Conservation (phyloP, 1,140 invertebrate genomes). For the Ephestia elutella region DNA sequence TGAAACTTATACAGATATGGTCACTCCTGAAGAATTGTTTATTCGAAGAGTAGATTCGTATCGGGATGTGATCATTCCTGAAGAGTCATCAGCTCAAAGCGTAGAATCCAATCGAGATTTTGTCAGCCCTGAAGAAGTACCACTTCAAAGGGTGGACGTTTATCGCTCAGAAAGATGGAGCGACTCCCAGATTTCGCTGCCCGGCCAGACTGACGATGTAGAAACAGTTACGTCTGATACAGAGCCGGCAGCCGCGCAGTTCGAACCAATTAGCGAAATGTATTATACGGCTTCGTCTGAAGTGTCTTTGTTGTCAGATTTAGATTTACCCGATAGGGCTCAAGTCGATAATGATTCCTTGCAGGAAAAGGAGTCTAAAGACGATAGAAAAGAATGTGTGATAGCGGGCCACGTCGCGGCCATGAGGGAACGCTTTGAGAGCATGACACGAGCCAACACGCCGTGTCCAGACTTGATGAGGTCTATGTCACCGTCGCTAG, state of each 20-base stretch:
- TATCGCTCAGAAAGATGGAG: conserved; percentile 40
- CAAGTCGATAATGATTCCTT: conserved; percentile 23
- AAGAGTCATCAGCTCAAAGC: conserved; percentile 1
- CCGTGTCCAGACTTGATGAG: conserved; percentile 55
- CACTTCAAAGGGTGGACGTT: conserved; percentile 15
- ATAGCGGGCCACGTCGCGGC: conserved; percentile 71
- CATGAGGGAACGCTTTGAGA: conserved; percentile 69
- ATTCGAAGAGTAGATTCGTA: not conserved
- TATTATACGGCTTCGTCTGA: conserved; percentile 60
- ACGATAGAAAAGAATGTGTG: conserved; percentile 39
- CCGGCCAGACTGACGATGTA: conserved; percentile 7
- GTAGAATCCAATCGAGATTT: conserved; percentile 21
- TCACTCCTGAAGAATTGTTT: conserved; percentile 14
- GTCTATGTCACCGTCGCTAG: conserved; percentile 48
- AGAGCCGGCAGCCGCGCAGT: conserved; percentile 20
- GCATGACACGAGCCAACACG: conserved; percentile 63
- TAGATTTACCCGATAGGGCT: conserved; percentile 32
- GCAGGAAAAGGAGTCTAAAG: conserved; percentile 22
- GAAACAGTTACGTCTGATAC: conserved; percentile 24
- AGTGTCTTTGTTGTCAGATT: conserved; percentile 48
- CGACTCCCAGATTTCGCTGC: conserved; percentile 23
- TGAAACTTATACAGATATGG: conserved; percentile 5
- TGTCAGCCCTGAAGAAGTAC: conserved; percentile 5
- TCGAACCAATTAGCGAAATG: conserved; percentile 50
- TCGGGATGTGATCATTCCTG: not conserved